Base-by-base conservation (phyloP, 2,888 invertebrate species). In the Drosophila fungiperda region DNA sequence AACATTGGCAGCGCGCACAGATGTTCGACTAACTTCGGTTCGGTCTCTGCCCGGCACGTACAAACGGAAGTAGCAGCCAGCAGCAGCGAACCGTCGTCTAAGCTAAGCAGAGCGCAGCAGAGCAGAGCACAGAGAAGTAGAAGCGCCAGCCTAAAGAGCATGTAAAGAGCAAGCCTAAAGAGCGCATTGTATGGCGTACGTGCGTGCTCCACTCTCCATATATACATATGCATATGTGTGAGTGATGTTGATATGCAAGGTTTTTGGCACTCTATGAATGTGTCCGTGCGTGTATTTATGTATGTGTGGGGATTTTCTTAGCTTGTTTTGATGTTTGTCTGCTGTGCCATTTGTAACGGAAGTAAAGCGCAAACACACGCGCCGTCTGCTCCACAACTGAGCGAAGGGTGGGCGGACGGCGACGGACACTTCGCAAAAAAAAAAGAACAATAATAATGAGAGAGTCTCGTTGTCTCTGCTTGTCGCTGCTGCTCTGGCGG, bases 331-430 rank as follows among this genome's bases (percentile, higher is more conserved):
- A 66, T 80, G 77, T 69, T 76, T 78, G 79, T 76, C 69, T 79
- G 73, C 64, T 70, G 72, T 82, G 77, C 67, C 76, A 83, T 77
- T 83, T 89, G 87, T 89, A 89, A 87, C 85, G 89, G 89, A 89
- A 85, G 87, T 87, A 75, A 89, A 83, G 76, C 81, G 81, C 84
- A 83, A 84, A 67, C 82, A 78, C 82, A 78, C 82, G 78, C 78
- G 75, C 72, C 64, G 63, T 45, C 61, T 40, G 55, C 63, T 48
- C 65, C 62, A 61, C 49, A 58, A 42, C 62, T 42, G 12, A 53
- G 49, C 45, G 23, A 59, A 52, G 55, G 67, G 59, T 50, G 70
- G 76, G 68, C 63, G 66, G 38, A 45, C 53, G 23, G 36, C 23
- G 62, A 20, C 36, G 63, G 49, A 68, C 59, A 76, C 45, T 66